Evolutionary conservation across 1,140 invertebrate species (phyloP).

Genomic region (Pachypeltis micranthus): DNA sequence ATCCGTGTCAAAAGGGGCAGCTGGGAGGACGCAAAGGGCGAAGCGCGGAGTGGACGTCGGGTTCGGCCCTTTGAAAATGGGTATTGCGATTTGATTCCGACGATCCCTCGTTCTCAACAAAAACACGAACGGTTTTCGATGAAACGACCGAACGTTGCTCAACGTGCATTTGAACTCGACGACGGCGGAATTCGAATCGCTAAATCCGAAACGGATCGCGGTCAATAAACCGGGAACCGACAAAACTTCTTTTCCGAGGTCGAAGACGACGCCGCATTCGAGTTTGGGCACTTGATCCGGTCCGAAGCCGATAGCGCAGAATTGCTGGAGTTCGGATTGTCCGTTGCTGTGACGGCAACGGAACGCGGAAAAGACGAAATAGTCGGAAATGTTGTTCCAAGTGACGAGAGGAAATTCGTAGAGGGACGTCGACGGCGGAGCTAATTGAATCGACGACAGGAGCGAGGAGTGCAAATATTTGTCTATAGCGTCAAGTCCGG

Average conservation of each 20-base stretch:
- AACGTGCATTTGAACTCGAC: neutral
- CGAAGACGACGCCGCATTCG: neutral
- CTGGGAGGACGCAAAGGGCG: neutral
- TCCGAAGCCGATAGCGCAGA: neutral
- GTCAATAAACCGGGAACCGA: neutral
- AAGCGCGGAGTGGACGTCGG: neutral
- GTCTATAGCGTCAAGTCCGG: neutral
- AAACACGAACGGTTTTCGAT: neutral
- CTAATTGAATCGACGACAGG: neutral
- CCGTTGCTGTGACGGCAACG: neutral
- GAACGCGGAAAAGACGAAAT: neutral
- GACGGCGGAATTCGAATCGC: neutral
- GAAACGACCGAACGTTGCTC: neutral
- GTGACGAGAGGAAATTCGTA: neutral
- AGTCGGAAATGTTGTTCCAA: neutral
- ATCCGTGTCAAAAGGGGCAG: neutral
- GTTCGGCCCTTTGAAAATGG: neutral
- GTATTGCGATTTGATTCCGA: neutral
- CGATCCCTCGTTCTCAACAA: neutral
- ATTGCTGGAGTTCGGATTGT: neutral
- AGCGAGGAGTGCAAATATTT: neutral
- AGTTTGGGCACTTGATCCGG: neutral
- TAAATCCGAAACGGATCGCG: too few species aligned
- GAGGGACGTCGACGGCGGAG: neutral
- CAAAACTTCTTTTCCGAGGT: neutral